Evolutionary conservation across 2,797 vertebrate genomes (phyloP).

Genomic region (Manis javanica): DNA sequence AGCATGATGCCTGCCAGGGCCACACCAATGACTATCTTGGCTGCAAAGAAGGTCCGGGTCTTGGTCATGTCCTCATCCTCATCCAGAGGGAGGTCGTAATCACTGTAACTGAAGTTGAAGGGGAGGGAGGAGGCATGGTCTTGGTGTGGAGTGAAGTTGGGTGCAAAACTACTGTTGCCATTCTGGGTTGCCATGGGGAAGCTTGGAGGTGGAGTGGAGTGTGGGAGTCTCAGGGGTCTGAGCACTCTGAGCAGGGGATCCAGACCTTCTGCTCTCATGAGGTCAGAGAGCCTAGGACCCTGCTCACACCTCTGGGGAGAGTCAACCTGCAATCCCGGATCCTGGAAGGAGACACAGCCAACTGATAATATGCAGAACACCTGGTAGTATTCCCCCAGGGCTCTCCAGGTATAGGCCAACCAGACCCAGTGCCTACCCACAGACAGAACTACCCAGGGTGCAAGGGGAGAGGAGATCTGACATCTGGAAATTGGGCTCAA

Average conservation of each 20-base stretch:
- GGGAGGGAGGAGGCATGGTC: constrained; percentile 83
- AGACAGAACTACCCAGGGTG: neutral
- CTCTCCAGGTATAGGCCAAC: neutral
- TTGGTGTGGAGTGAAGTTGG: constrained; percentile 76
- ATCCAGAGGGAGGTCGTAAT: constrained; percentile 92
- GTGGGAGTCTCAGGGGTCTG: neutral
- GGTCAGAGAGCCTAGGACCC: neutral
- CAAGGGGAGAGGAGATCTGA: neutral
- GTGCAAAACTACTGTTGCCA: constrained; percentile 72
- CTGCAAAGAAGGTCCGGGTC: constrained; percentile 93
- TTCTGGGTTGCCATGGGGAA: constrained; percentile 65
- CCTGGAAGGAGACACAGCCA: constrained; percentile 76
- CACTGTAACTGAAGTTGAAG: constrained; percentile 89
- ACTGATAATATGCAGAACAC: neutral
- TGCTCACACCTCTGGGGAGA: constrained; percentile 15
- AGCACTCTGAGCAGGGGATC: neutral
- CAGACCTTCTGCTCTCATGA: constrained; percentile 43
- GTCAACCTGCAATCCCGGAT: constrained; percentile 46
- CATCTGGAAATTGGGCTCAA: neutral
- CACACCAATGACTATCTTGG: constrained; percentile 93
- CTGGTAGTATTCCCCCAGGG: neutral
- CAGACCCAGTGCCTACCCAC: neutral
- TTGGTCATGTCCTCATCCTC: constrained; percentile 94
- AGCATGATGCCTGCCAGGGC: constrained; percentile 96
- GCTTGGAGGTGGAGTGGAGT: neutral